phyloP scores from a whole-genome alignment of 2,888 invertebrate genomes.

The Caprella mutica region DNA sequence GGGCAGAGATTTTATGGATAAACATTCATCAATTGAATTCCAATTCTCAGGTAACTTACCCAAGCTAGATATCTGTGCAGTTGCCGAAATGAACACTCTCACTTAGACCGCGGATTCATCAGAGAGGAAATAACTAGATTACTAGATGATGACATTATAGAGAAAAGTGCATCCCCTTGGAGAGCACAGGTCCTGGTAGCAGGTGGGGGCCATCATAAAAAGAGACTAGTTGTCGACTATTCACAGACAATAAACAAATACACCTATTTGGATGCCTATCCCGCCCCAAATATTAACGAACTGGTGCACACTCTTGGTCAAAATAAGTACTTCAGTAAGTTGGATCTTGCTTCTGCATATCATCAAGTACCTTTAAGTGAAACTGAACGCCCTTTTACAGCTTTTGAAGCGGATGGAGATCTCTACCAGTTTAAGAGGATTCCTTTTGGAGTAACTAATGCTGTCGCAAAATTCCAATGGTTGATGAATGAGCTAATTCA shows the following conservation, averaged over 20 bases:
- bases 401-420: constrained; percentile 25
- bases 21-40: neutral
- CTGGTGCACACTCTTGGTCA: constrained; percentile 15
- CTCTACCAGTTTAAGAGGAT: constrained; percentile 26
- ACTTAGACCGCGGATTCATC: neutral
- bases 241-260: constrained; percentile 34
- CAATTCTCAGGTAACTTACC: neutral
- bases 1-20: no score
- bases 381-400: constrained; percentile 21
- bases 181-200: constrained; percentile 25
- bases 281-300: constrained; percentile 24
- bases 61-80: no score
- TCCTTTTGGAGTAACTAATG: constrained; percentile 30
- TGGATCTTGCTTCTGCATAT: constrained; percentile 23
- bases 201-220: constrained; percentile 20
- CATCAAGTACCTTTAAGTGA: constrained; percentile 20
- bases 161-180: constrained; percentile 32
- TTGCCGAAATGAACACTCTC: neutral
- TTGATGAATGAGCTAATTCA: constrained; percentile 20
- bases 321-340: constrained; percentile 25
- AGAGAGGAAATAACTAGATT: neutral
- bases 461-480: constrained; percentile 18
- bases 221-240: constrained; percentile 32
- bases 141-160: constrained; percentile 15
- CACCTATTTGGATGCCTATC: constrained; percentile 32